Evolutionary conservation across 1,140 invertebrate species (phyloP), one percentile per base, ranked within the genome.

Genomic region (Pogonomyrmex barbatus): DNA sequence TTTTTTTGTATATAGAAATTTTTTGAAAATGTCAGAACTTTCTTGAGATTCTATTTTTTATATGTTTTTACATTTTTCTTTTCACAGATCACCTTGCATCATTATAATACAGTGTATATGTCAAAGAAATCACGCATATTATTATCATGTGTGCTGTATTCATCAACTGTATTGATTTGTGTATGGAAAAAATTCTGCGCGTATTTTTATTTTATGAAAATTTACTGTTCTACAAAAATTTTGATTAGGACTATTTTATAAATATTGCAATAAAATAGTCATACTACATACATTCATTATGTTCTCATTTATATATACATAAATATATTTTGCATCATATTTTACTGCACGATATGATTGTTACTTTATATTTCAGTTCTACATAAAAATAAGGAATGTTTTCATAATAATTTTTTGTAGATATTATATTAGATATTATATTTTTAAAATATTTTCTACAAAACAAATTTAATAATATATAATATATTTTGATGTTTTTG

Each of bases 91-190:
- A 60, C 62, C 42, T 62, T 39, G 50, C 17, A 39, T 47, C 17
- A 70, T 36, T 71, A 47, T 58, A 50, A 5, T 47, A 81, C 30
- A 42, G 6, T 8, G 9, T 47, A 45, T 60, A 81, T 56, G n/a
- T 65, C 30, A 52, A 79, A 67, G 12, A n/a, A 54, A 79, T 36
- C 10, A 67, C 24, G 24, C 50, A 71, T 9, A 33, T 6, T 30
- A 50, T 70, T 52, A 54, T 47, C 62, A 58, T 73, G 17, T 73
- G 54, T 73, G 67, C 17, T 82, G 4, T 73, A 73, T 73, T 83
- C 6, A 50, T 60, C 62, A 17, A 83, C 4, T 60, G 42, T 73
- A 45, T 47, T 17, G 14, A 58, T 82, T 71, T 82, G 14, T 12
- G 36, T 58, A 52, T 6, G 14, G 33, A 78, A 50, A 39, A 30